A percentile compares a stretch with the other conserved stretches of the same genome.
phyloP scores from a whole-genome alignment of 2,888 invertebrate species.

The Plebejus anna region DNA sequence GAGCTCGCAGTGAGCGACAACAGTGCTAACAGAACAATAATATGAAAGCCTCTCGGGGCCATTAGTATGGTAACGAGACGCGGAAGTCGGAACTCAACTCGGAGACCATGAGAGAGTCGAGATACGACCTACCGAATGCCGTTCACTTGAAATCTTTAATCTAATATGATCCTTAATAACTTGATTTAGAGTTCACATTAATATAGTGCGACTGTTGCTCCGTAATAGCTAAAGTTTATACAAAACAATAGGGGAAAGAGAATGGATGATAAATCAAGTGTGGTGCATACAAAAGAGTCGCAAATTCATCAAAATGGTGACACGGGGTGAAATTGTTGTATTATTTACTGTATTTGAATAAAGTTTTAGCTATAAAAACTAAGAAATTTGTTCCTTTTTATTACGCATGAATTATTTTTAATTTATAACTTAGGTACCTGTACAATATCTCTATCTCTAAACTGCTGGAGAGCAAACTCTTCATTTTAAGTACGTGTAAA shows the following conservation, averaged over 20 bases:
- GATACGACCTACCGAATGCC: constrained; percentile 27
- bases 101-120: constrained; percentile 37
- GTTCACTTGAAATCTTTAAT: not conserved
- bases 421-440: no score
- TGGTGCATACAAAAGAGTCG: constrained; percentile 25
- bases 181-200: constrained; percentile 23
- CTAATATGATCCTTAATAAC: constrained; percentile 21
- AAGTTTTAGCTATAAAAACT: no score
- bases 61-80: constrained; percentile 58
- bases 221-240: constrained; percentile 34
- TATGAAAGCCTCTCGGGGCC: constrained; percentile 52
- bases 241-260: constrained; percentile 35
- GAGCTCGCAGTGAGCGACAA: constrained; percentile 31
- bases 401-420: no score
- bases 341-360: not conserved
- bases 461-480: no score
- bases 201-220: not conserved
- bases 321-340: not conserved
- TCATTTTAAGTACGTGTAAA: no score
- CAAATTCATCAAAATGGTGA: constrained; percentile 23
- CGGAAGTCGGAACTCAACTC: constrained; percentile 40
- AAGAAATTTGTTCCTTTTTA: no score
- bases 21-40: constrained; percentile 45
- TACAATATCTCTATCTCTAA: no score
- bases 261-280: constrained; percentile 27